Evolutionary conservation across 2,113 vertebrate genomes (phyloP).

Genomic region (Spea multiplicata): DNA sequence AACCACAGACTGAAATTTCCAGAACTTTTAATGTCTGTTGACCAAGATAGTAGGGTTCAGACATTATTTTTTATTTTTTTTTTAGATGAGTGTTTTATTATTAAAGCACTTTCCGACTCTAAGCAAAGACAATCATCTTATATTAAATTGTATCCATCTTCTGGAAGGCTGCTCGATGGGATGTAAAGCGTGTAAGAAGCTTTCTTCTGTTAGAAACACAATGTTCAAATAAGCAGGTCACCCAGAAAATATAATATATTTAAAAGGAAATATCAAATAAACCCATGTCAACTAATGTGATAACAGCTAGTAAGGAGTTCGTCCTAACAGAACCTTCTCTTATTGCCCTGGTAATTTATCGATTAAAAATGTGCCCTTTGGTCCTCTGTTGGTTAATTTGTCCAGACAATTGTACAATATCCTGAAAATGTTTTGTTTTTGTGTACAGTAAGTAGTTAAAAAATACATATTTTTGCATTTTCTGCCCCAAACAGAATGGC

Average conservation of each 20-base stretch:
- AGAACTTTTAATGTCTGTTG: background rate
- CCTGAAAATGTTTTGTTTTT: too few relatives aligned
- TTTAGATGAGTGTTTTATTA: background rate
- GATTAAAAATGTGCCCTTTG: too few relatives aligned
- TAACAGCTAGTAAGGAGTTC: background rate
- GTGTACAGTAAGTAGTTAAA: too few relatives aligned
- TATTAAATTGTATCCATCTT: conserved; percentile 1
- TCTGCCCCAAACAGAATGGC: too few relatives aligned
- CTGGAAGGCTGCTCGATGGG: background rate
- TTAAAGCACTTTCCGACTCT: background rate
- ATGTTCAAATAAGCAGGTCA: background rate
- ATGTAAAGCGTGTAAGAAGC: background rate
- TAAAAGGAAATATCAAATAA: background rate
- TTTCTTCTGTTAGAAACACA: background rate
- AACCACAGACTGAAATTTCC: background rate
- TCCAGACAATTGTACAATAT: too few relatives aligned
- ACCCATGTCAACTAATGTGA: background rate
- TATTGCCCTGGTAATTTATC: too few relatives aligned
- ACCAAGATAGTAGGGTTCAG: background rate
- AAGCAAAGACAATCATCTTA: background rate
- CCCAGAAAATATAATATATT: background rate
- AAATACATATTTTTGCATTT: too few relatives aligned
- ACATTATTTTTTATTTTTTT: background rate
- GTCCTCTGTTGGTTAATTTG: too few relatives aligned
- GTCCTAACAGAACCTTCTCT: too few relatives aligned